Conservation (phyloP, 2,888 invertebrate species). For the Folsomia candida region DNA sequence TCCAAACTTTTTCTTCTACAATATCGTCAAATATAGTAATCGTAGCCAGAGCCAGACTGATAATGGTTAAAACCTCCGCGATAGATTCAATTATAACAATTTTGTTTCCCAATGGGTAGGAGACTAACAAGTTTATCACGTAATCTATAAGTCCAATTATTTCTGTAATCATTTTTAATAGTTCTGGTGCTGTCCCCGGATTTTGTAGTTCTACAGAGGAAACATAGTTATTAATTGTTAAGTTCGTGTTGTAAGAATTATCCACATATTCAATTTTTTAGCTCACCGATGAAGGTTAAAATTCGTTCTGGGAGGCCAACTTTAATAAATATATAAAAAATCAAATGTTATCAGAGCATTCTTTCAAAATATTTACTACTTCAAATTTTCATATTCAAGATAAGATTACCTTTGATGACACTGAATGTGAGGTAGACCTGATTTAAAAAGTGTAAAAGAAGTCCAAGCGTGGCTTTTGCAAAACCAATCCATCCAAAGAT, state of each 20-base stretch:
- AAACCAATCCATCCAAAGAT: not conserved
- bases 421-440: not conserved
- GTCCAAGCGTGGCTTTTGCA: not conserved
- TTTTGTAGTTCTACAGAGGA: not conserved
- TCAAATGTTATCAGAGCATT: too few relatives aligned
- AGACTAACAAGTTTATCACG: not conserved
- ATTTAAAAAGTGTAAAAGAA: not conserved
- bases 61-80: not conserved
- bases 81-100: not conserved
- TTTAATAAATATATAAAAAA: too few relatives aligned
- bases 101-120: not conserved
- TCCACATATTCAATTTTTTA: too few relatives aligned
- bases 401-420: too few relatives aligned
- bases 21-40: slow-evolving; percentile 3
- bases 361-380: too few relatives aligned
- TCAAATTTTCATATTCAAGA: too few relatives aligned
- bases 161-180: not conserved
- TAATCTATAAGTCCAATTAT: not conserved
- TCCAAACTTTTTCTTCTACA: not conserved
- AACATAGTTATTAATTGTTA: too few relatives aligned
- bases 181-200: not conserved
- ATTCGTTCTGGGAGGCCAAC: not conserved
- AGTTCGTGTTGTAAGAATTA: too few relatives aligned
- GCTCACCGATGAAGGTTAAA: too few relatives aligned
- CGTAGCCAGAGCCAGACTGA: not conserved